Percentiles rank a stretch among this genome's conserved stretches.
phyloP scores from a whole-genome alignment of 92 coral and sea anemone species.

The Nematostella vectensis region DNA sequence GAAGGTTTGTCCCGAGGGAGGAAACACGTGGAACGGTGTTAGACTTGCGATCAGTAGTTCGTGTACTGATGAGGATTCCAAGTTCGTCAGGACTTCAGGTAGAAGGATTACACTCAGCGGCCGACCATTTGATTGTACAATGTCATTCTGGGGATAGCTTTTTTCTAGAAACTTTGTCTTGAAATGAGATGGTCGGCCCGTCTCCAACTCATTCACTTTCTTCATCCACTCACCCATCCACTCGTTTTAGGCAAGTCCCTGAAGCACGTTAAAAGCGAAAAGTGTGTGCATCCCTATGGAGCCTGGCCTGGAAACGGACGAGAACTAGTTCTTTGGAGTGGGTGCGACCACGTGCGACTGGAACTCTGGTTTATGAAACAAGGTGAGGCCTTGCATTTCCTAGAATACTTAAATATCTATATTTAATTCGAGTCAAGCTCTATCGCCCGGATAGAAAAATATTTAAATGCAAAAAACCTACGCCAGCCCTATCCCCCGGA shows the following conservation, averaged over 20 bases:
- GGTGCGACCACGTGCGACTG: conserved; percentile 31
- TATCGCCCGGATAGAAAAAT: too few relatives aligned
- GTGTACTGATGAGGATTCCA: conserved; percentile 21
- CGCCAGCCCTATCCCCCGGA: too few relatives aligned
- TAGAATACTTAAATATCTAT: too few relatives aligned
- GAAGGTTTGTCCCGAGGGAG: conserved; percentile 21
- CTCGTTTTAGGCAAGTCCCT: conserved; percentile 53
- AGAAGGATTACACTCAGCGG: too few relatives aligned
- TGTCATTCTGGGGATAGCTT: too few relatives aligned
- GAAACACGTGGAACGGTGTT: background rate
- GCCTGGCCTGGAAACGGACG: conserved; percentile 45
- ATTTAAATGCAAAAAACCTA: too few relatives aligned
- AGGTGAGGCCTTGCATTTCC: conserved; percentile 13
- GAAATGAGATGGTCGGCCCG: too few relatives aligned
- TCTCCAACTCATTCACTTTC: too few relatives aligned
- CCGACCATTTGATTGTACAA: too few relatives aligned
- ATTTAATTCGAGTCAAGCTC: too few relatives aligned
- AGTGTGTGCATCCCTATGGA: conserved; percentile 43
- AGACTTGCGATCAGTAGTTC: conserved; percentile 9
- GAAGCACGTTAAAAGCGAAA: conserved; percentile 44
- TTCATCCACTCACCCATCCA: too few relatives aligned
- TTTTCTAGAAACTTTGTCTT: too few relatives aligned
- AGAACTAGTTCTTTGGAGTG: conserved; percentile 26
- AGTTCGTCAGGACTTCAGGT: conserved; percentile 32
- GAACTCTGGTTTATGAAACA: conserved; percentile 51